phyloP scores from a whole-genome alignment of 2,113 vertebrate species.

The Sapayoa aenigma region DNA sequence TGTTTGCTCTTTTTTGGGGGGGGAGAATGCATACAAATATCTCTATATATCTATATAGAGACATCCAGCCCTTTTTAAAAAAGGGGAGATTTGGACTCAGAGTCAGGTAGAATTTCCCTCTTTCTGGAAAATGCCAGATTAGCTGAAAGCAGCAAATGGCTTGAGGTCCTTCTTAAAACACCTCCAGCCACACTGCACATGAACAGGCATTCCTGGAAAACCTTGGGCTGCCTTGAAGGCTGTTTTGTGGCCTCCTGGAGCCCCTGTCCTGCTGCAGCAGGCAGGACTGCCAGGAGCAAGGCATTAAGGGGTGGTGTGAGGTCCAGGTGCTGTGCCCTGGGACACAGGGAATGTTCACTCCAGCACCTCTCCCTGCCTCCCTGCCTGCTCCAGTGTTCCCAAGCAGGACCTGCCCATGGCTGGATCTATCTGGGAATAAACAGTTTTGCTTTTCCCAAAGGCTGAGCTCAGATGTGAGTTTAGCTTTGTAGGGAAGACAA shows the following conservation, averaged over 20 bases:
- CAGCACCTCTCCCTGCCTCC: background rate
- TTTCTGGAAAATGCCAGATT: background rate
- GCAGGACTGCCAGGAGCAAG: background rate
- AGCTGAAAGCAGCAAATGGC: background rate
- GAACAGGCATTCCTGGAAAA: background rate
- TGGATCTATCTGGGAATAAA: background rate
- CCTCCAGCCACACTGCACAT: background rate
- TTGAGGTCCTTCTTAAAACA: background rate
- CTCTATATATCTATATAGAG: background rate
- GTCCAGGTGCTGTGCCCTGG: background rate
- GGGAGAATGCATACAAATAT: no score
- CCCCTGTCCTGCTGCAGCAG: background rate
- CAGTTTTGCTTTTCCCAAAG: background rate
- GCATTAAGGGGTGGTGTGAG: accelerated
- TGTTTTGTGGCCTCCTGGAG: background rate
- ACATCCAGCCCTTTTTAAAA: no score
- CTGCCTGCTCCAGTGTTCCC: accelerated
- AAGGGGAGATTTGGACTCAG: background rate
- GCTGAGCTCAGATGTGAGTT: background rate
- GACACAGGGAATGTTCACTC: background rate
- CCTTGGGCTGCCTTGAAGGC: background rate
- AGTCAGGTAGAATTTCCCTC: background rate
- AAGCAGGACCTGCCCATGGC: background rate
- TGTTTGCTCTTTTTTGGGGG: background rate
- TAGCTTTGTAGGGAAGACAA: background rate